Evolutionary conservation across 2,113 vertebrate species (phyloP).

Genomic region (Hyaena hyaena): DNA sequence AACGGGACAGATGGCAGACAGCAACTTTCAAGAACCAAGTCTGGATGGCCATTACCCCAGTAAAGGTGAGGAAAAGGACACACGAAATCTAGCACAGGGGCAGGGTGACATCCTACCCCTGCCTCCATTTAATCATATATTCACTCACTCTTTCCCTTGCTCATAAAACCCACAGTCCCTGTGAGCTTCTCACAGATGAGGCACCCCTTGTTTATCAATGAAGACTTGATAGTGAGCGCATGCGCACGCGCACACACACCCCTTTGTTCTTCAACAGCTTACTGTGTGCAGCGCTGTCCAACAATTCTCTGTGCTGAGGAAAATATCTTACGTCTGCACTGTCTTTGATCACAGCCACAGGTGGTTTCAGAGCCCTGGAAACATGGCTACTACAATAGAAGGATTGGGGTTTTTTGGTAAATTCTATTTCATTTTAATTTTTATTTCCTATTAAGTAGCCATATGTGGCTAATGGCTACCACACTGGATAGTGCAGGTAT

Average conservation of each 20-base stretch:
- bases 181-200: neutral
- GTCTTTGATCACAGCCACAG: neutral
- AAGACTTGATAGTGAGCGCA: neutral
- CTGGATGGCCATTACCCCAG: neutral
- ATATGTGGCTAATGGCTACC: neutral
- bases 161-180: neutral
- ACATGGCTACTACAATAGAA: neutral
- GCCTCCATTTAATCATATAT: neutral
- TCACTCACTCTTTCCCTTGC: neutral
- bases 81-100: fast-evolving
- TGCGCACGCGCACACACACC: fast-evolving
- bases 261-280: neutral
- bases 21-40: neutral
- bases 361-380: neutral
- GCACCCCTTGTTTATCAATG: neutral
- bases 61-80: neutral
- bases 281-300: neutral
- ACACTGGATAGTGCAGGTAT: neutral
- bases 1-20: neutral
- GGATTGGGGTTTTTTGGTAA: neutral
- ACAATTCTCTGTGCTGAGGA: neutral
- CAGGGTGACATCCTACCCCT: neutral
- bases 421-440: neutral
- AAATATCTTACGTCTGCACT: neutral
- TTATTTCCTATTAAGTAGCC: neutral